Conservation (phyloP, 2,888 invertebrate genomes). For the Phania funesta region DNA sequence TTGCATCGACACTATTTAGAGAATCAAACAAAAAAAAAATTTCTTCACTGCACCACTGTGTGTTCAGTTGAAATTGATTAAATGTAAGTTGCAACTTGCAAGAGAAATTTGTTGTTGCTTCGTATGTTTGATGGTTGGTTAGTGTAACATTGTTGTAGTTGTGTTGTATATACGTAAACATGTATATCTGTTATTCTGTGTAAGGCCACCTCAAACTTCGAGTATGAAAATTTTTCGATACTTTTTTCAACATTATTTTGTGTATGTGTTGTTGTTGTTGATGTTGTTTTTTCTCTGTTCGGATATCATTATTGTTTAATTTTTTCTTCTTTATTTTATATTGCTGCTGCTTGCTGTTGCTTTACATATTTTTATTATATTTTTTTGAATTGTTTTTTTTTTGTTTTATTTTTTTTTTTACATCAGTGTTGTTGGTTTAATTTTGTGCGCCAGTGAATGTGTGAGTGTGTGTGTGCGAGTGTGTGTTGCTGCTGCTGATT, state of each 20-base stretch:
- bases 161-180: too few species aligned
- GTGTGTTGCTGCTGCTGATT: slow-evolving; percentile 70
- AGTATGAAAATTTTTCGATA: slow-evolving; percentile 53
- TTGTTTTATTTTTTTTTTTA: slow-evolving; percentile 38
- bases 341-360: slow-evolving; percentile 58
- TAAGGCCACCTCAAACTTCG: slow-evolving; percentile 55
- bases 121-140: slow-evolving; percentile 3
- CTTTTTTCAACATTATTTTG: slow-evolving; percentile 5
- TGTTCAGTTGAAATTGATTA: slow-evolving; percentile 57
- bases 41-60: slow-evolving; percentile 22
- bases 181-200: slow-evolving; percentile 40
- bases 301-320: slow-evolving; percentile 58
- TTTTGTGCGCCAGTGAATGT: slow-evolving; percentile 21
- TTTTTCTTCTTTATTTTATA: slow-evolving; percentile 43
- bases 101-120: slow-evolving; percentile 12
- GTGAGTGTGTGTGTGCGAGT: not conserved
- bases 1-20: slow-evolving; percentile 4
- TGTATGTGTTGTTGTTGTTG: slow-evolving; percentile 29
- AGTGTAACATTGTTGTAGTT: slow-evolving; percentile 29
- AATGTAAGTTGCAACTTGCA: slow-evolving; percentile 50
- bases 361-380: slow-evolving; percentile 45
- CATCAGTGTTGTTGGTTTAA: slow-evolving; percentile 50
- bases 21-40: not conserved
- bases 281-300: slow-evolving; percentile 48
- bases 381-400: slow-evolving; percentile 29